These are phyloP conservation scores for Heliconius himera DNA, from an alignment of 1,140 invertebrate species.

Conservation along the genomic window DNA sequence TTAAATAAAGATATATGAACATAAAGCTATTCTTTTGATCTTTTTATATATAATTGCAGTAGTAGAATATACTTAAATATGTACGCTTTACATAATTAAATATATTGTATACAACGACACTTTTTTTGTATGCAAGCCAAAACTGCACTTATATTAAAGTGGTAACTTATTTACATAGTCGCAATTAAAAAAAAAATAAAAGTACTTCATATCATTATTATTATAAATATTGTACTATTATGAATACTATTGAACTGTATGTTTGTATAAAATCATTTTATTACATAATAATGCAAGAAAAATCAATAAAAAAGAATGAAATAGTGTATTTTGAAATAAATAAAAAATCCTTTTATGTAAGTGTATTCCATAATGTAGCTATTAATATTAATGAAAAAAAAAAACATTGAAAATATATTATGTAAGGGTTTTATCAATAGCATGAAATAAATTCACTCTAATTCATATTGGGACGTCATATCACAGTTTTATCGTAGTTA, in stretches of 20 bases:
- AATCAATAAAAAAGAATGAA: too few relatives aligned
- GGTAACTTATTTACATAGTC: background rate
- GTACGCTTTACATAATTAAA: too few relatives aligned
- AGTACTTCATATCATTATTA: background rate
- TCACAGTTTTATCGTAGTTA: slow-evolving; percentile 8
- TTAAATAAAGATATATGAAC: background rate
- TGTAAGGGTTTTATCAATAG: background rate
- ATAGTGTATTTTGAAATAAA: background rate
- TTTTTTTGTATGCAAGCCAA: background rate
- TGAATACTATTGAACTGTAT: background rate
- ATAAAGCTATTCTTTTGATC: background rate
- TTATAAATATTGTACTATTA: background rate
- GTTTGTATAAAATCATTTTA: background rate
- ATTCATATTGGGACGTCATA: slow-evolving; percentile 11
- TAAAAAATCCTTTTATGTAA: background rate
- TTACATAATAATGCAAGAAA: background rate
- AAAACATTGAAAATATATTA: background rate
- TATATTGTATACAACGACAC: background rate
- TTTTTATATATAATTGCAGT: background rate
- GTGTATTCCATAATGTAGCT: background rate
- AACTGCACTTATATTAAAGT: too few relatives aligned
- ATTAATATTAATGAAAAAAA: background rate
- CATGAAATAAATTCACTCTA: slow-evolving; percentile 2
- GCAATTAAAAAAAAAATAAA: background rate
- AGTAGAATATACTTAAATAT: background rate